These are phyloP conservation scores for Sarcophaga carnaria DNA, from an alignment of 2,888 invertebrate genomes.

Conservation along the genomic window DNA sequence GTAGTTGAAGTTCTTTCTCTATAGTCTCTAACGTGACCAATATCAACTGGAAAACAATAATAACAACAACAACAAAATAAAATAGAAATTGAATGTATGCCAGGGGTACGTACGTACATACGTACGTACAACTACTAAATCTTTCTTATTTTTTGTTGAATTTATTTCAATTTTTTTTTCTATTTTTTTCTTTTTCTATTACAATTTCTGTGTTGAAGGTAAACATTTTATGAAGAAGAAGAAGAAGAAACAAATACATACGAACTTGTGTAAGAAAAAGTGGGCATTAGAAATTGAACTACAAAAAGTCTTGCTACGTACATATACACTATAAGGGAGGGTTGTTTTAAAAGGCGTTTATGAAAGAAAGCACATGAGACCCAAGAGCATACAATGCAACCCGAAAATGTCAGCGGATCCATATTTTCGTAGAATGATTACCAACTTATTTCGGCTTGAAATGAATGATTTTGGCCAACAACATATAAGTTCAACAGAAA, in stretches of 20 bases:
- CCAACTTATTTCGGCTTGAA: too few relatives aligned
- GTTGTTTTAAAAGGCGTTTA: neutral
- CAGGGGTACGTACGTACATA: constrained; percentile 62
- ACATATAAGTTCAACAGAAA: too few relatives aligned
- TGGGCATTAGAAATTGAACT: constrained; percentile 29
- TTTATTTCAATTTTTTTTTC: constrained; percentile 49
- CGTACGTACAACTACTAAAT: constrained; percentile 35
- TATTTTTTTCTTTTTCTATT: constrained; percentile 42
- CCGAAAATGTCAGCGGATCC: too few relatives aligned
- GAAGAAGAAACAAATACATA: neutral
- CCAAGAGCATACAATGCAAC: too few relatives aligned
- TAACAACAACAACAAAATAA: constrained; percentile 24
- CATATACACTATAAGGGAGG: neutral
- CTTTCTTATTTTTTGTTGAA: constrained; percentile 51
- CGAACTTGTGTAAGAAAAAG: constrained; percentile 2
- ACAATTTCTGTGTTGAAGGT: constrained; percentile 64
- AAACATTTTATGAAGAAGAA: constrained; percentile 57
- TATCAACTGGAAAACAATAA: constrained; percentile 59
- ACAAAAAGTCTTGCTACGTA: constrained; percentile 3
- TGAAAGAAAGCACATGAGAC: too few relatives aligned
- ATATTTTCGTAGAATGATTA: too few relatives aligned
- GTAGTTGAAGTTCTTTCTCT: neutral
- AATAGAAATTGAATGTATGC: constrained; percentile 63
- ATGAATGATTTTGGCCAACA: too few relatives aligned
- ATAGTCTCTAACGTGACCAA: constrained; percentile 69